phyloP scores from a whole-genome alignment of 35 echinoderm and acorn worm genomes.

The Lytechinus pictus region DNA sequence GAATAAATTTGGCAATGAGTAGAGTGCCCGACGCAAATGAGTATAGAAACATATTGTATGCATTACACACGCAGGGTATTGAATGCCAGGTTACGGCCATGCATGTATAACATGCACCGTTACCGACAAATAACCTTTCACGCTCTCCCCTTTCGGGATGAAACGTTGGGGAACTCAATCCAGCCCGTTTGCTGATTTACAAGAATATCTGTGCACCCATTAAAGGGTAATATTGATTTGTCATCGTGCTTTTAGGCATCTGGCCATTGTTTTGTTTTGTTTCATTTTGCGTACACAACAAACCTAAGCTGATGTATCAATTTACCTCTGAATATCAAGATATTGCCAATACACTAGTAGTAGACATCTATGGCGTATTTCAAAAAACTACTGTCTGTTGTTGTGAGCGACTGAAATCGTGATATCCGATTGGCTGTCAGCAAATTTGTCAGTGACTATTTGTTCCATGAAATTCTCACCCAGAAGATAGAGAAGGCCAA shows the following conservation, averaged over 20 bases:
- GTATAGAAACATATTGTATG: background rate
- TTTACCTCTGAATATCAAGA: background rate
- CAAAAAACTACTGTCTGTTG: too few species aligned
- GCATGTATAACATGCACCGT: conserved; percentile 1
- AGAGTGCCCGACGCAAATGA: background rate
- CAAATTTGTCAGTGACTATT: too few species aligned
- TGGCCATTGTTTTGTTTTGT: background rate
- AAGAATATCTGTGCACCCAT: conserved; percentile 42
- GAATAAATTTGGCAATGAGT: background rate
- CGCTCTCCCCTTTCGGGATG: background rate
- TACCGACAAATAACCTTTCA: background rate
- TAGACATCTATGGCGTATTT: background rate
- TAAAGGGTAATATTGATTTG: conserved; percentile 37
- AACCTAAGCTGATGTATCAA: conserved; percentile 7
- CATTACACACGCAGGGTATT: background rate
- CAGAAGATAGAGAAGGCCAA: background rate
- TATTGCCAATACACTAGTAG: background rate
- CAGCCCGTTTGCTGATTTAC: conserved; percentile 36
- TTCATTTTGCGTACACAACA: background rate
- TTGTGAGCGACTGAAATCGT: too few species aligned
- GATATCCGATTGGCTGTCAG: too few species aligned
- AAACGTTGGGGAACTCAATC: background rate
- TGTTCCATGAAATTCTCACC: background rate
- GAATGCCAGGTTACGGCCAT: background rate
- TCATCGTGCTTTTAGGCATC: conserved; percentile 30